Conservation (phyloP, 2,888 invertebrate genomes). For the Zhuqinia jingwanae region DNA sequence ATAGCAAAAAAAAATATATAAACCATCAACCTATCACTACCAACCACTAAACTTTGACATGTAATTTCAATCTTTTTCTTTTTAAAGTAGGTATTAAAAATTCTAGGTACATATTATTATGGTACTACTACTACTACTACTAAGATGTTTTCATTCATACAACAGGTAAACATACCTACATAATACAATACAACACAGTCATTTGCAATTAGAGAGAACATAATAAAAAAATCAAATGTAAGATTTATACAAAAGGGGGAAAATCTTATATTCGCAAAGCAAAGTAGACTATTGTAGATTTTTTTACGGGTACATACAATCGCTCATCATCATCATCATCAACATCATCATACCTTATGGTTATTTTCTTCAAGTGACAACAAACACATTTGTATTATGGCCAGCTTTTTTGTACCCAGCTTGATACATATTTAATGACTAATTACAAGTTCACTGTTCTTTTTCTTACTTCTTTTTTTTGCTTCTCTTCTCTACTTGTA, state of each 20-base stretch:
- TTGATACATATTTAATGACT: slow-evolving; percentile 26
- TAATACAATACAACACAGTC: no score
- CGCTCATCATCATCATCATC: not conserved
- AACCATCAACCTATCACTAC: not conserved
- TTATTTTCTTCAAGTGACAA: slow-evolving; percentile 29
- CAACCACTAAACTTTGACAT: not conserved
- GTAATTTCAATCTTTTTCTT: slow-evolving; percentile 31
- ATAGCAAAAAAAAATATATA: no score
- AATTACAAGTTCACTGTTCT: not conserved
- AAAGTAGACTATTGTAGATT: not conserved
- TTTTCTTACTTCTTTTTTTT: no score
- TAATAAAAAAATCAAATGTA: no score
- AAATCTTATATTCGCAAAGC: not conserved
- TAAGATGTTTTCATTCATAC: no score
- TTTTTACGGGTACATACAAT: not conserved
- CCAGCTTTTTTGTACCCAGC: not conserved
- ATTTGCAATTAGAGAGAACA: not conserved
- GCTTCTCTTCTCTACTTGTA: no score
- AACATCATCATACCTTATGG: not conserved
- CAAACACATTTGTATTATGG: not conserved
- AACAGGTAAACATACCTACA: no score
- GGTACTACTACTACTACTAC: no score
- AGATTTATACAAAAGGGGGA: not conserved
- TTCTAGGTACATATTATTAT: no score
- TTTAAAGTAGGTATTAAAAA: slow-evolving; percentile 43